These are phyloP conservation scores for Scomber scombrus DNA, from an alignment of 2,113 vertebrate genomes.

Conservation along the genomic window DNA sequence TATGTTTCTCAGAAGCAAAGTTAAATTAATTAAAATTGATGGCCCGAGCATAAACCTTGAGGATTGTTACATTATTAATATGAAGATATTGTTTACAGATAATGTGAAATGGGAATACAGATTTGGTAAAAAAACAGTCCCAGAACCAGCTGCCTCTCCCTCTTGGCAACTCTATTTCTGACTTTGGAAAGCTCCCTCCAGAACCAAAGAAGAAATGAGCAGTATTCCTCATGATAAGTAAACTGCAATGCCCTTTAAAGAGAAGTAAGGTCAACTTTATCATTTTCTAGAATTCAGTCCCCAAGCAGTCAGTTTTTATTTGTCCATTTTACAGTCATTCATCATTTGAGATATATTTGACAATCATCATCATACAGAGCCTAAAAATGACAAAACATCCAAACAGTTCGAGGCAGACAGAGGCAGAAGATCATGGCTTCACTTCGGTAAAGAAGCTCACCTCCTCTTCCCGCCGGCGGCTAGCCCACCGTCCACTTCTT, in stretches of 20 bases:
- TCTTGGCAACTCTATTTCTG: too few species aligned
- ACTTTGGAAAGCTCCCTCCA: not conserved
- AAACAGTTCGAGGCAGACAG: not conserved
- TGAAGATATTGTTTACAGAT: too few species aligned
- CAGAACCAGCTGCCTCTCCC: too few species aligned
- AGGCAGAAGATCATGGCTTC: conserved; percentile 9
- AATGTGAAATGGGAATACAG: too few species aligned
- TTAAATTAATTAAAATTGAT: too few species aligned
- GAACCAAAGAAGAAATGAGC: not conserved
- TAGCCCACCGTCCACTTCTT: conserved; percentile 38
- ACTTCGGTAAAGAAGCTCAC: conserved; percentile 12
- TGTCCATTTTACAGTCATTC: not conserved
- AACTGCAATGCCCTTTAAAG: not conserved
- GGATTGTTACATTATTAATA: too few species aligned
- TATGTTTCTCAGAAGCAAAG: too few species aligned
- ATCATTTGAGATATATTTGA: not conserved
- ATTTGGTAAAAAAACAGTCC: too few species aligned
- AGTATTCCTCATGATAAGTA: not conserved
- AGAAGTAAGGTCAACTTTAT: not conserved
- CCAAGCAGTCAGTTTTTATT: not conserved
- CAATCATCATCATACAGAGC: not conserved
- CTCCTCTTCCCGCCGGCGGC: conserved; percentile 29
- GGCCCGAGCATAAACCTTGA: too few species aligned
- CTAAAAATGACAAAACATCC: not conserved
- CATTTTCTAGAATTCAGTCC: not conserved